Evolutionary conservation across 2,113 vertebrate species (phyloP).

Genomic region (Charina bottae): DNA sequence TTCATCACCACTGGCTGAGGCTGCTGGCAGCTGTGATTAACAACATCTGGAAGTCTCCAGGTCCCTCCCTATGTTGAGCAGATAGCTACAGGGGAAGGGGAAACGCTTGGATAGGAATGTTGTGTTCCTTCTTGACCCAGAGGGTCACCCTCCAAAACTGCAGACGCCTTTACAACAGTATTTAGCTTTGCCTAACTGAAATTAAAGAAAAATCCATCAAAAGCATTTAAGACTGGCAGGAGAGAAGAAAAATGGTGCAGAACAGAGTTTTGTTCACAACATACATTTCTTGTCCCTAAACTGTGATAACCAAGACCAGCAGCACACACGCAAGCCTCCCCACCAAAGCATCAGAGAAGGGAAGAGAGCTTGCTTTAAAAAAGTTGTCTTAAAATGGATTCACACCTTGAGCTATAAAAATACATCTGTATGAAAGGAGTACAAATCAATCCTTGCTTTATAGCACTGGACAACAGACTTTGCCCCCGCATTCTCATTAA

Average conservation of each 20-base stretch:
- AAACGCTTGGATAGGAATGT: not conserved
- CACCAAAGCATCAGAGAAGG: not conserved
- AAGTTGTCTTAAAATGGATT: slow-evolving; percentile 5
- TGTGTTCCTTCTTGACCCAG: not conserved
- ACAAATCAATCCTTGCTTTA: slow-evolving; percentile 7
- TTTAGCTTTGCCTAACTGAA: not conserved
- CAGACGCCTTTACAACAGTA: not conserved
- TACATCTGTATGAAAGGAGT: slow-evolving; percentile 42
- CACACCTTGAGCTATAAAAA: slow-evolving; percentile 48
- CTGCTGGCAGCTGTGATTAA: not conserved
- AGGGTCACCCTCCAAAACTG: not conserved
- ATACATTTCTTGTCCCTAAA: not conserved
- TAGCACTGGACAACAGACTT: not conserved
- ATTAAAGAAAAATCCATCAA: not conserved
- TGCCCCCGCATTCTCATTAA: not conserved
- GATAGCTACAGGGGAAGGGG: not conserved
- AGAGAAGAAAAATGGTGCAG: not conserved
- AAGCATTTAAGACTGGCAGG: not conserved
- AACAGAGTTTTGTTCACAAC: not conserved
- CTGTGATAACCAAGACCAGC: not conserved
- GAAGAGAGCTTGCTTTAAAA: not conserved
- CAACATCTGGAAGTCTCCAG: not conserved
- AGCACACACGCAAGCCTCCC: not conserved
- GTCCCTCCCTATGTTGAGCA: not conserved
- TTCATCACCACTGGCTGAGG: not conserved